These are phyloP conservation scores for Drosophila sp. DNA, from an alignment of 1,140 invertebrate genomes.

Conservation along the genomic window DNA sequence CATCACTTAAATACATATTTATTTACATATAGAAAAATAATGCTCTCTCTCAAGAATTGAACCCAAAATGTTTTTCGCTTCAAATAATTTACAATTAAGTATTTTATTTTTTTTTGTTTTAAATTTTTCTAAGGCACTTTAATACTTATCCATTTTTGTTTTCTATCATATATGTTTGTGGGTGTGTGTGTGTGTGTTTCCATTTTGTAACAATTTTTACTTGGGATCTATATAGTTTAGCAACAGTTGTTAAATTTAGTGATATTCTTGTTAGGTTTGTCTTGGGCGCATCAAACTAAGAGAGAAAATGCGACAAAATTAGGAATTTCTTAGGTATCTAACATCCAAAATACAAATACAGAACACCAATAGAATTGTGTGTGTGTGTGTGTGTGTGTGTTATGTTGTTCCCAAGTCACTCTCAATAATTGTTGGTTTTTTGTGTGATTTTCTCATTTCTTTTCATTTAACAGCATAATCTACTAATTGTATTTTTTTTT, in stretches of 20 bases:
- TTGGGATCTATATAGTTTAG: constrained; percentile 13
- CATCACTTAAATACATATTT: constrained; percentile 48
- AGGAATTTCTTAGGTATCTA: constrained; percentile 25
- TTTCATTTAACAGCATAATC: constrained; percentile 47
- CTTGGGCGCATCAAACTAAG: constrained; percentile 51
- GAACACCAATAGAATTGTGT: constrained; percentile 55
- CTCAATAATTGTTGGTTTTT: constrained; percentile 29
- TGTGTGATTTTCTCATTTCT: constrained; percentile 1
- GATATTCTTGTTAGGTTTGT: constrained; percentile 44
- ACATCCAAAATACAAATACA: constrained; percentile 45
- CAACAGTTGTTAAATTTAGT: constrained; percentile 49
- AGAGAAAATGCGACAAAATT: constrained; percentile 31
- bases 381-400: neutral
- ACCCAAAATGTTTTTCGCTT: constrained; percentile 25
- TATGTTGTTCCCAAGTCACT: constrained; percentile 72
- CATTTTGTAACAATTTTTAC: constrained; percentile 40
- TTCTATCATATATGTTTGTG: constrained; percentile 35
- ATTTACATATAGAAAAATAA: constrained; percentile 69
- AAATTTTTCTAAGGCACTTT: constrained; percentile 73
- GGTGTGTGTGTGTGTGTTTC: constrained; percentile 29
- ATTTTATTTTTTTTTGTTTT: constrained; percentile 5
- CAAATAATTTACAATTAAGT: constrained; percentile 20
- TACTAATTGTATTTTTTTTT: constrained; percentile 34
- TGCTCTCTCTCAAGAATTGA: constrained; percentile 23
- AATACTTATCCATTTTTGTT: constrained; percentile 62